A percentile compares a stretch with the other conserved stretches of the same genome.
Evolutionary conservation across 2,888 invertebrate genomes (phyloP).

Genomic region (Rhagophthalmus giganteus): DNA sequence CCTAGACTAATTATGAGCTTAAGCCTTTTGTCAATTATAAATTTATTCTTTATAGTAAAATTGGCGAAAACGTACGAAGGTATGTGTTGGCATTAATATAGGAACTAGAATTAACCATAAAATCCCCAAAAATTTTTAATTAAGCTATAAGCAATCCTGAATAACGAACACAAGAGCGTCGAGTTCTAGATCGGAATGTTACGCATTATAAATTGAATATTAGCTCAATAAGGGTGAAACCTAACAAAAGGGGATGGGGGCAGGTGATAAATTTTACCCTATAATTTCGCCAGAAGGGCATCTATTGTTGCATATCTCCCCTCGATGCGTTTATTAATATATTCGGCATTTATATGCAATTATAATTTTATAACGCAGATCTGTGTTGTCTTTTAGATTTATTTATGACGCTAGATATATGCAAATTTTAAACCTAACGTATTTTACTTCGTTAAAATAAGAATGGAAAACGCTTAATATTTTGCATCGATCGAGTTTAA

Average conservation of each 20-base stretch:
- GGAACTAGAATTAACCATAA: conserved; percentile 10
- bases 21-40: too few species aligned
- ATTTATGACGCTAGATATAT: conserved; percentile 32
- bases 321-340: conserved; percentile 38
- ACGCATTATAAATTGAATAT: conserved; percentile 34
- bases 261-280: conserved; percentile 45
- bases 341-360: conserved; percentile 42
- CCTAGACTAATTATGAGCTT: too few species aligned
- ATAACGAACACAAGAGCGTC: conserved; percentile 8
- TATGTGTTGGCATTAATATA: conserved; percentile 1
- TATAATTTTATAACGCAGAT: conserved; percentile 36
- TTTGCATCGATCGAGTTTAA: conserved; percentile 42
- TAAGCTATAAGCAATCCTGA: conserved; percentile 17
- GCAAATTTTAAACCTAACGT: conserved; percentile 35
- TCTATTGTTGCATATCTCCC: conserved; percentile 36
- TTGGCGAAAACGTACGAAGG: not conserved
- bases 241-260: conserved; percentile 30
- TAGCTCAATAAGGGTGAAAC: conserved; percentile 33
- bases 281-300: conserved; percentile 42
- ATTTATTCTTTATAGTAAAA: too few species aligned
- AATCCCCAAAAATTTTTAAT: conserved; percentile 25
- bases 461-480: conserved; percentile 35
- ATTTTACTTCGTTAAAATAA: conserved; percentile 35
- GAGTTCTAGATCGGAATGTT: conserved; percentile 28
- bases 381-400: conserved; percentile 25